phyloP scores from a whole-genome alignment of 2,888 invertebrate species.

The Caenorhabditis doughertyi region DNA sequence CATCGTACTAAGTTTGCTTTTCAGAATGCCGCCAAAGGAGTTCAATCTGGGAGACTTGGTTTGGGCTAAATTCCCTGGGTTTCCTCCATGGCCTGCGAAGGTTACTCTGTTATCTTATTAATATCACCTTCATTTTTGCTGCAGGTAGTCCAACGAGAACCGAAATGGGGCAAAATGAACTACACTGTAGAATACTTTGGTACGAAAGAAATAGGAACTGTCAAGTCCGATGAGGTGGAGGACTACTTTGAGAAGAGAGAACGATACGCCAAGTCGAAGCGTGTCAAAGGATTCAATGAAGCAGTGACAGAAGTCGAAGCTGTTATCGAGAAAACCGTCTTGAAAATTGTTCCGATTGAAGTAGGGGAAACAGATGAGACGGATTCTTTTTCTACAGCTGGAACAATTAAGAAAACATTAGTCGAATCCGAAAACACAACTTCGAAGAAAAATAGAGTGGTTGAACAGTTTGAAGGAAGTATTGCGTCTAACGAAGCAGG shows the following conservation, averaged over 20 bases:
- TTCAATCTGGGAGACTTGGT: slow-evolving; percentile 85
- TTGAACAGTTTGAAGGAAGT: background rate
- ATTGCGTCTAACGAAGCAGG: too few relatives aligned
- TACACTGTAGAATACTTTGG: slow-evolving; percentile 48
- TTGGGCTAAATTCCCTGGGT: slow-evolving; percentile 97
- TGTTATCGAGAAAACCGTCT: background rate
- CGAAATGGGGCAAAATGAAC: slow-evolving; percentile 25
- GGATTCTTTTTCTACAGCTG: background rate
- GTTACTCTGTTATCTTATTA: background rate
- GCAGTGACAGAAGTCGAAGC: slow-evolving; percentile 41
- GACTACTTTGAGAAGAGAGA: slow-evolving; percentile 51
- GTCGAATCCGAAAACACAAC: background rate
- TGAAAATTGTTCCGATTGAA: background rate
- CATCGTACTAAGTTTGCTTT: background rate
- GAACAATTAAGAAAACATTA: background rate
- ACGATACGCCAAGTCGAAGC: slow-evolving; percentile 24
- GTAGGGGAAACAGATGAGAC: background rate
- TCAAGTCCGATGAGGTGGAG: slow-evolving; percentile 33
- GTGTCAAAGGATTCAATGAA: slow-evolving; percentile 49
- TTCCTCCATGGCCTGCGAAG: slow-evolving; percentile 87
- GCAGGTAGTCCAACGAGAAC: slow-evolving; percentile 26
- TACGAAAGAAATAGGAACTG: slow-evolving; percentile 10
- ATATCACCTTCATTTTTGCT: background rate
- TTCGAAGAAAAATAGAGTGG: background rate
- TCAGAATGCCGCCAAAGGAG: slow-evolving; percentile 36